Conservation (phyloP, 2,113 vertebrate genomes). For the Mus musculus region DNA sequence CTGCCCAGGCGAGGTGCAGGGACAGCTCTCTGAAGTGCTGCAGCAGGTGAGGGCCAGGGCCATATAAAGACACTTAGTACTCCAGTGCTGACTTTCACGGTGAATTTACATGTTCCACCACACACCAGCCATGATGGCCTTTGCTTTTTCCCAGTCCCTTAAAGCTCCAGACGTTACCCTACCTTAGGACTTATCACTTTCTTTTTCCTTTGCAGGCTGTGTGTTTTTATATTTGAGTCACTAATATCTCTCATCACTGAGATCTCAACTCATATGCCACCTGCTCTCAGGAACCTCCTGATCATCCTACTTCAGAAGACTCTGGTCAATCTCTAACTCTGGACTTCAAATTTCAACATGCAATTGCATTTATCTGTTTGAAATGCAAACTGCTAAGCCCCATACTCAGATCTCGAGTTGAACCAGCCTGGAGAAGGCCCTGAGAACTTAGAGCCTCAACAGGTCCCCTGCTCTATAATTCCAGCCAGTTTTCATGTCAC, state of each 20-base stretch:
- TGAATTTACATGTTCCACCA: background rate
- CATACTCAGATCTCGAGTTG: background rate
- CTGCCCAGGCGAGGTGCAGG: too few relatives aligned
- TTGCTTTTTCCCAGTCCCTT: background rate
- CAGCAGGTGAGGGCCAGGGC: background rate
- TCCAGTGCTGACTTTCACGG: background rate
- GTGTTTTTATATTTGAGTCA: background rate
- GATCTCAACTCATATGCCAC: conserved; percentile 6
- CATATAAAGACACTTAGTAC: conserved; percentile 20
- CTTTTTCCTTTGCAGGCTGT: background rate
- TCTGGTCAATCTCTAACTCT: background rate
- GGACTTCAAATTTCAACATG: background rate
- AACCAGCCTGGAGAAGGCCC: background rate
- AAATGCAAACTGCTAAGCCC: background rate
- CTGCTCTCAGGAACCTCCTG: background rate
- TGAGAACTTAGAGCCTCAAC: background rate
- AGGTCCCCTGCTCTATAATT: background rate
- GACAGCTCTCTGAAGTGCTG: too few relatives aligned
- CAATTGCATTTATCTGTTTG: background rate
- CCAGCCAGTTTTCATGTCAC: background rate
- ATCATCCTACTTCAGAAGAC: background rate
- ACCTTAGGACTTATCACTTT: background rate
- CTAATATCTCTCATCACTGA: background rate
- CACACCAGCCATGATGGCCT: background rate
- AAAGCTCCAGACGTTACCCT: background rate